Percentiles rank a stretch among this genome's conserved stretches.
Conservation (phyloP, 30 jellyfish, hydroid and myxozoan species). For the Rhopilema esculentum region DNA sequence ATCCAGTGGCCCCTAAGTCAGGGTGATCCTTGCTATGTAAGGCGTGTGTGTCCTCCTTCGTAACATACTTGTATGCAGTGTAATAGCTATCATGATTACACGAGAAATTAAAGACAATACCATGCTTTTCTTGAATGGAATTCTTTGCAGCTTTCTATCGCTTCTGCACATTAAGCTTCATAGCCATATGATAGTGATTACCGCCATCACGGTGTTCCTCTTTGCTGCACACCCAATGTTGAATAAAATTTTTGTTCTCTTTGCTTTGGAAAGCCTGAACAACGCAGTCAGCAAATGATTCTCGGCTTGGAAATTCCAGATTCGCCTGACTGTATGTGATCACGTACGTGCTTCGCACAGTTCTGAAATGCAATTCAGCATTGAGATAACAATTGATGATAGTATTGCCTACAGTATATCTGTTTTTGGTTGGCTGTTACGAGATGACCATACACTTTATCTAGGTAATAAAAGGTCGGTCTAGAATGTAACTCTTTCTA, state of each 20-base stretch:
- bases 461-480: conserved; percentile 38
- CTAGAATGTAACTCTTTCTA: conserved; percentile 13
- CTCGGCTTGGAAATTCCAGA: conserved; percentile 43
- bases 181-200: conserved; percentile 23
- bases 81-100: conserved; percentile 34
- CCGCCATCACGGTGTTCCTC: conserved; percentile 24
- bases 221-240: conserved; percentile 50
- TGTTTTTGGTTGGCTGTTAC: too few species aligned
- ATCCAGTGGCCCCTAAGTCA: conserved; percentile 19
- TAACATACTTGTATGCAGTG: conserved; percentile 46
- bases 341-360: neutral
- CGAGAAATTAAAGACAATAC: conserved; percentile 13
- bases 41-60: conserved; percentile 8
- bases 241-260: neutral
- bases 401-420: conserved; percentile 16
- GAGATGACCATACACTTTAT: too few species aligned
- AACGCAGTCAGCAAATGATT: conserved; percentile 34
- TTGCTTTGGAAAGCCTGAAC: conserved; percentile 17
- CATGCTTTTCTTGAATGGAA: neutral
- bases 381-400: conserved; percentile 17
- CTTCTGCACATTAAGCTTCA: conserved; percentile 1
- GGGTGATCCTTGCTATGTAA: conserved; percentile 51
- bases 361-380: conserved; percentile 1
- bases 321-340: neutral
- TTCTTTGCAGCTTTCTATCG: conserved; percentile 25